A percentile compares a stretch with the other conserved stretches of the same genome.
Evolutionary conservation across 1,140 invertebrate species (phyloP).

Genomic region (Papilio dardanus): DNA sequence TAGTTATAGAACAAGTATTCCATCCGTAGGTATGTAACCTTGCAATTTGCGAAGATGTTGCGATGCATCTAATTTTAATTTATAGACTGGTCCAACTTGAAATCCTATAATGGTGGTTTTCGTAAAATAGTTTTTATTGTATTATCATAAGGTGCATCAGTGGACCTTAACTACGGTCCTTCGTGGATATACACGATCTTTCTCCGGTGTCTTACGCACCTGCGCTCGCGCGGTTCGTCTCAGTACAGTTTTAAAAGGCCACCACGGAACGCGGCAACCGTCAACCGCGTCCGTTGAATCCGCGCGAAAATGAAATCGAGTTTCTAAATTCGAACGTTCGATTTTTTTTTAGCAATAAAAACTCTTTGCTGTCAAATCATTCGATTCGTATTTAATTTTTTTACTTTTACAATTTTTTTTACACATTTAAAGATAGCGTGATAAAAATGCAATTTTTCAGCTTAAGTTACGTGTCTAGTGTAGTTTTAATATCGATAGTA

Average conservation of each 20-base stretch:
- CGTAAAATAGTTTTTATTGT: slow-evolving; percentile 31
- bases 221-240: slow-evolving; percentile 62
- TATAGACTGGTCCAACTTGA: slow-evolving; percentile 28
- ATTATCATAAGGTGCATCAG: slow-evolving; percentile 28
- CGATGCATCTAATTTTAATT: slow-evolving; percentile 33
- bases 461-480: slow-evolving; percentile 64
- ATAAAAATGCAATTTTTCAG: slow-evolving; percentile 63
- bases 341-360: slow-evolving; percentile 44
- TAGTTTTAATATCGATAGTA: slow-evolving; percentile 68
- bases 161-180: slow-evolving; percentile 6
- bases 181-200: slow-evolving; percentile 45
- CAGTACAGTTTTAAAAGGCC: slow-evolving; percentile 71
- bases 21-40: slow-evolving; percentile 20
- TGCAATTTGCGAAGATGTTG: slow-evolving; percentile 15
- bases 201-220: slow-evolving; percentile 60
- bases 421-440: slow-evolving; percentile 41
- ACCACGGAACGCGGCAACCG: slow-evolving; percentile 61
- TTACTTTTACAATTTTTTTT: slow-evolving; percentile 28
- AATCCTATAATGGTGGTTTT: slow-evolving; percentile 8
- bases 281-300: slow-evolving; percentile 51
- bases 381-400: slow-evolving; percentile 43
- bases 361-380: slow-evolving; percentile 37
- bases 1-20: neutral
- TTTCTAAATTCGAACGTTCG: slow-evolving; percentile 64
- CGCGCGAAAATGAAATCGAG: slow-evolving; percentile 72